Percentiles rank a stretch among this genome's conserved stretches.
Conservation (phyloP, 2,888 invertebrate species). For the Ophion slaviceki region DNA sequence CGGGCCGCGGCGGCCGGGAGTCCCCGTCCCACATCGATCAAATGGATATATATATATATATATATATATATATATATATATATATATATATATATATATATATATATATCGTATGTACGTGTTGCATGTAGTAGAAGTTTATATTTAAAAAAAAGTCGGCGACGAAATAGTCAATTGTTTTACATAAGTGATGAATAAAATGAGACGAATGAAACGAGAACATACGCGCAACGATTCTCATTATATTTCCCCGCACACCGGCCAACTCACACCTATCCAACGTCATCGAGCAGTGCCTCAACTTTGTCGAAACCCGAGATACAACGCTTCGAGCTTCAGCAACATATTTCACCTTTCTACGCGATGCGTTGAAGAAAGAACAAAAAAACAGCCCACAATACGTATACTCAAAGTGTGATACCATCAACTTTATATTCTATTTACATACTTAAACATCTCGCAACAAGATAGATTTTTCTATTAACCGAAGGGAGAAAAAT, state of each 20-base stretch:
- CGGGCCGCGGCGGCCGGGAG: background rate
- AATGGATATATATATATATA: background rate
- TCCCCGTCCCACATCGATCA: background rate
- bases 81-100: background rate
- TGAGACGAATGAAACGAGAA: constrained; percentile 35
- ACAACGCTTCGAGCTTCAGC: background rate
- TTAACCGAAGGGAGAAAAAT: constrained; percentile 29
- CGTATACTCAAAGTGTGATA: constrained; percentile 50
- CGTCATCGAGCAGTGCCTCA: too few species aligned
- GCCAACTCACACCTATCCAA: too few species aligned
- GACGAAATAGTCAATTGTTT: constrained; percentile 82
- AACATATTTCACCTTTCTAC: too few species aligned
- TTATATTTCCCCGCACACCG: too few species aligned
- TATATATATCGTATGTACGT: constrained; percentile 67
- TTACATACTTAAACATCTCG: constrained; percentile 59
- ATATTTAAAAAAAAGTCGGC: constrained; percentile 77
- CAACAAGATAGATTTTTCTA: constrained; percentile 53
- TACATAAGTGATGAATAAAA: constrained; percentile 72
- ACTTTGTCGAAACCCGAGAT: background rate
- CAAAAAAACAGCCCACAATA: constrained; percentile 48
- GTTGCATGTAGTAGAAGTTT: constrained; percentile 76
- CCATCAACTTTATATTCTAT: constrained; percentile 59
- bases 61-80: background rate
- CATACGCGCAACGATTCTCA: background rate
- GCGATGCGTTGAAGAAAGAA: background rate